Base-by-base conservation (phyloP, 2,113 vertebrate genomes). In the Empidonax alnorum region DNA sequence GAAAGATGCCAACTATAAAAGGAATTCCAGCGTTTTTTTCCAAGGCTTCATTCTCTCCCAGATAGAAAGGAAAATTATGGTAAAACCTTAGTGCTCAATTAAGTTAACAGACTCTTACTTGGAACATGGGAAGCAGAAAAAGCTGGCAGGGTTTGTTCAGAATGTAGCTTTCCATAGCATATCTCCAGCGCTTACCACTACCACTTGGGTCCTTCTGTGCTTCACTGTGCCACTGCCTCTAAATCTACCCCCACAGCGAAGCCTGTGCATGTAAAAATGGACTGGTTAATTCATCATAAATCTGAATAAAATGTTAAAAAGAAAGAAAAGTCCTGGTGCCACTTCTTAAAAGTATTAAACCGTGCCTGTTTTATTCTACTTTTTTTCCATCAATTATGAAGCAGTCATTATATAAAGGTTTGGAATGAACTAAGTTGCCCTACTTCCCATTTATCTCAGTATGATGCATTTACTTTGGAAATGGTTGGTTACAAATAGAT, bases 381-480 rank as follows among this genome's bases (percentile, higher is more conserved):
- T 73, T 52, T 52, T 55, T 22, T 27, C 17, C 23, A 39, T 89
- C 56, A 84, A 3, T 96, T 96, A 93, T 88, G 79, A 94, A 94
- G n/a, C 16, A 82, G 50, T 35, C 46, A 62, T 78, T 88, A 76
- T 68, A 42, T 49, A 95, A 92, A 84, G 22, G 47, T 90, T 95
- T 91, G 61, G 52, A 92, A 96, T 66, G 17, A 96, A 91, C 27
- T 58, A 44, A 53, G 37, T 94, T 11, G 4, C 62, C 71, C 86
- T 94, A 44, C 24, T 89, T 89, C 39, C 59, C 72, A 78, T 95
- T 92, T 89, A 89, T 53, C 22, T 94, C 94, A 90, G 44, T 79
- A 84, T 86, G 72, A 85, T 25, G 24, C 68, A 66, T 97, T 93
- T 93, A 84, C 52, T 87, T 78, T 85, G 73, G 77, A 84, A 97